A percentile compares a stretch with the other conserved stretches of the same genome.
Evolutionary conservation across 2,888 invertebrate species (phyloP).

Genomic region (Lathronympha strigana): DNA sequence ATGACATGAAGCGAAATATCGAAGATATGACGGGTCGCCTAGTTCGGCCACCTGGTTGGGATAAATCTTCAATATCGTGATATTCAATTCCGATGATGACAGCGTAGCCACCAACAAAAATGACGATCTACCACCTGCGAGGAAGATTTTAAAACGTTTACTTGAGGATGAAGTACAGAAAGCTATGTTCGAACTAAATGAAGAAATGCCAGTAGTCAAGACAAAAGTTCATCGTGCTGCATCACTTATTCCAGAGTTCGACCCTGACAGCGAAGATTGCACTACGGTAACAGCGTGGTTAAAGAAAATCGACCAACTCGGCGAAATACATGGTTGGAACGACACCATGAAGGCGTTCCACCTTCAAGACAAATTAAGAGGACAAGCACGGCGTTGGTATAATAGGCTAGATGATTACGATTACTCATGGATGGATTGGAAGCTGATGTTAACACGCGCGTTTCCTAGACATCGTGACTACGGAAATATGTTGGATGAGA

Average conservation of each 20-base stretch:
- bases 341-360: slow-evolving; percentile 1
- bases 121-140: neutral
- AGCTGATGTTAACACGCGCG: neutral
- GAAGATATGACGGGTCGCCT: neutral
- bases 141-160: slow-evolving; percentile 4
- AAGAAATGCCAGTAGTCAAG: neutral
- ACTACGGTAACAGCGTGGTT: slow-evolving; percentile 12
- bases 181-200: neutral
- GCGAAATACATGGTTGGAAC: too few species aligned
- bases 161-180: slow-evolving; percentile 4
- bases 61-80: neutral
- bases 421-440: neutral
- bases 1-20: neutral
- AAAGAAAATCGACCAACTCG: slow-evolving; percentile 7
- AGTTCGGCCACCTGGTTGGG: neutral
- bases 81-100: too few species aligned
- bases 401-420: neutral
- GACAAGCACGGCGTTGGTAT: slow-evolving; percentile 1
- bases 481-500: slow-evolving; percentile 1
- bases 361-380: neutral
- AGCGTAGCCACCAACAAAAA: too few species aligned
- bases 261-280: slow-evolving; percentile 10
- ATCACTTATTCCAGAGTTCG: slow-evolving; percentile 7
- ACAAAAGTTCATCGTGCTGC: slow-evolving; percentile 13
- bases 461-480: neutral